phyloP scores from a whole-genome alignment of 2,888 invertebrate species.

The Neoitamus cyanurus region DNA sequence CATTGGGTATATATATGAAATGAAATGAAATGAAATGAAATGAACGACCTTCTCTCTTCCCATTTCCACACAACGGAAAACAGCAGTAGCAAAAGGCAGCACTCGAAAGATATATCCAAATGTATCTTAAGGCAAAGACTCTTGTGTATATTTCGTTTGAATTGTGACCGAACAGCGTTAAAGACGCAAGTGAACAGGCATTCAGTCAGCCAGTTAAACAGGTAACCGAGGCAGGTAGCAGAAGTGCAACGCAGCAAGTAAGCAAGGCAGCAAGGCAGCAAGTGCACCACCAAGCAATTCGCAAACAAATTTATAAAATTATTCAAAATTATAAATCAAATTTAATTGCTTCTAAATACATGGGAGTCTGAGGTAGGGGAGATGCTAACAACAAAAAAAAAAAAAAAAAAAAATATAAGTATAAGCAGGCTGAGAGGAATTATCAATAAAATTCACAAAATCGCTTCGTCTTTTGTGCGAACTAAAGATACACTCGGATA shows the following conservation, averaged over 20 bases:
- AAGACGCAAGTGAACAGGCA: background rate
- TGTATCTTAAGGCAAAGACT: background rate
- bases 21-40: background rate
- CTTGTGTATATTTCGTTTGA: background rate
- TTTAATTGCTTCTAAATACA: slow-evolving; percentile 30
- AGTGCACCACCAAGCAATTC: slow-evolving; percentile 10
- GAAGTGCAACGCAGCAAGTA: background rate
- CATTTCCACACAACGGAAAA: background rate
- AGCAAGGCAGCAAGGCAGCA: no score
- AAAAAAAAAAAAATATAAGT: no score
- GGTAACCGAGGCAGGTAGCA: background rate
- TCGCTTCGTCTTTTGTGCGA: no score
- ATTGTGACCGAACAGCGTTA: background rate
- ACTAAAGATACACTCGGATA: no score
- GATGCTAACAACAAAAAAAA: no score
- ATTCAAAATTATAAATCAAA: slow-evolving; percentile 35
- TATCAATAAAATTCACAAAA: no score
- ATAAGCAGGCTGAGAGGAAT: no score
- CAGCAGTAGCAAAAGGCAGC: background rate
- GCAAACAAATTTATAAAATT: slow-evolving; percentile 2
- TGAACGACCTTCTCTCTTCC: background rate
- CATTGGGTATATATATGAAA: background rate
- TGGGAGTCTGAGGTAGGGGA: background rate
- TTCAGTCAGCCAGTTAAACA: background rate
- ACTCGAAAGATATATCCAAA: background rate